Percentiles rank a stretch among this genome's conserved stretches.
Evolutionary conservation across 2,113 vertebrate genomes (phyloP).

Genomic region (Serranochromis macrocephalus): DNA sequence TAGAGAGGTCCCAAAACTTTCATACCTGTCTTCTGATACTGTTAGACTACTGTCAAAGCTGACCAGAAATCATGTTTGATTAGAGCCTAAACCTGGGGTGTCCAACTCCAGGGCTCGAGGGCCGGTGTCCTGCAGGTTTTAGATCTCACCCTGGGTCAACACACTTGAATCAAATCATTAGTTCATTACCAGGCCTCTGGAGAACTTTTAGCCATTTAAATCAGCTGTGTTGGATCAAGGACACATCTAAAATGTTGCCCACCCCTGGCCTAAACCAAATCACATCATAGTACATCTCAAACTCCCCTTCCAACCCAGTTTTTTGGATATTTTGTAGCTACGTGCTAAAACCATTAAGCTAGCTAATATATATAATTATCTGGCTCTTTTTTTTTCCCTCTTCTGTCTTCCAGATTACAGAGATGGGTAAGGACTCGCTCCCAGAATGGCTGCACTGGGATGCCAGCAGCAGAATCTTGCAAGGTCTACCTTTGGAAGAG

Average conservation of each 20-base stretch:
- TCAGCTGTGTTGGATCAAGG: background rate
- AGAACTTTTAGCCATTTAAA: background rate
- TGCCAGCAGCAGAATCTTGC: conserved; percentile 65
- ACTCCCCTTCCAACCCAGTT: background rate
- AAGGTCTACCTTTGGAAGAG: conserved; percentile 87
- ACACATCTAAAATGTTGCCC: background rate
- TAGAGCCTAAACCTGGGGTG: background rate
- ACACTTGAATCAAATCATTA: background rate
- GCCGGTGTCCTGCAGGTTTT: background rate
- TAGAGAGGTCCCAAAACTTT: background rate
- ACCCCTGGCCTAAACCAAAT: background rate
- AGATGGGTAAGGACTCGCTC: conserved; percentile 82
- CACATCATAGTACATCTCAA: background rate
- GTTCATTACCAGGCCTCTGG: background rate
- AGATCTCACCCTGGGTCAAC: background rate
- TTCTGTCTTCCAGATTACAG: conserved; percentile 73
- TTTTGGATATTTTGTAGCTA: background rate
- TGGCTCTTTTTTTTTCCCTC: background rate
- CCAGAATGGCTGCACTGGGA: conserved; percentile 94
- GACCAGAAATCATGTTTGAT: background rate
- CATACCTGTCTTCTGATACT: background rate
- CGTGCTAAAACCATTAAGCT: background rate
- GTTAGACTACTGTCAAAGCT: background rate
- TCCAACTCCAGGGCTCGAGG: background rate
- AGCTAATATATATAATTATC: background rate